Evolutionary conservation across 2,888 invertebrate species (phyloP), one percentile per base, ranked within the genome.

Genomic region (Formica aserva): DNA sequence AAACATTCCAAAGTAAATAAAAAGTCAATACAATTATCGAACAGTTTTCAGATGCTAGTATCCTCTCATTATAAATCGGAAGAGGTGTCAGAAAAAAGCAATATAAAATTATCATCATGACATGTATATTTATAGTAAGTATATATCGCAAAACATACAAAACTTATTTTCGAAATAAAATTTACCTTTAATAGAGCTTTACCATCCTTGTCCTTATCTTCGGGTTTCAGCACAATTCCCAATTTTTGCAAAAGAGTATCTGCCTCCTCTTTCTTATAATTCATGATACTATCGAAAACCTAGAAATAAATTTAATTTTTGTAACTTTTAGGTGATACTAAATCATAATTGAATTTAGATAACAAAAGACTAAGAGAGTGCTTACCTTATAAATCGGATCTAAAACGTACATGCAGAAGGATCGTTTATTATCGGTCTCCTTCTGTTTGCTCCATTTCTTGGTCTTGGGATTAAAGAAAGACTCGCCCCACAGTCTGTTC

Each of bases 361-460:
- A 67, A 62, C 5, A 18, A 1, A 41, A 57, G 4, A 48, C 3
- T n/a, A 5, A 4, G n/a, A 66, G n/a, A 55, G 0, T 65, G 32
- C 63, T 82, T 95, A 98, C 98, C 96, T 99, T 99, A 96, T 99
- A 99, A 95, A 99, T 99, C 86, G 99, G 99, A 94, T 99, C 99
- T 95, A 99, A 96, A 93, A 99, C 98, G 95, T 99, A 99, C 97
- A 99, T 99, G 95, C 98, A 98, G 97, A 99, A 99, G 0, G 99
- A 99, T 92, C 99, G 97, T 95, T 98, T 98, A 96, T 98, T 98
- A 86, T 98, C 98, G 1, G 95, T 95, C 94, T 98, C 98, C 96
- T 97, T 98, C 95, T 97, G 97, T 95, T 98, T 98, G 82, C 97
- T 96, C 99, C 99, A 99, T 95, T 99, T 99, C 97, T 99, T 99